Conservation (phyloP, 2,797 vertebrate genomes). For the Allobates femoralis region DNA sequence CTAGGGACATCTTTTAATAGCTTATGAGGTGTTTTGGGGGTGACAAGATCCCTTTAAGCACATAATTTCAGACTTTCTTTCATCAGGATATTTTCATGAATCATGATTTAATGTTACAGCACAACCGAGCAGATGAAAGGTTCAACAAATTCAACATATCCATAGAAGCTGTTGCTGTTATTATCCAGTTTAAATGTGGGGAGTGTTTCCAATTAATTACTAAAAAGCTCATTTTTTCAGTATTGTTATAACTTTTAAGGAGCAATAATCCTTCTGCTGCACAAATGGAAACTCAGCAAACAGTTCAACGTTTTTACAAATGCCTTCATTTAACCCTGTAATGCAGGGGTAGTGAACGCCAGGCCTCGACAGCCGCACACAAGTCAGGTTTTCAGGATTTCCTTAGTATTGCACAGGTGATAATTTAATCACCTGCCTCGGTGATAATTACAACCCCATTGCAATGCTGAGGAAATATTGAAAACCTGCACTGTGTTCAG, state of each 20-base stretch:
- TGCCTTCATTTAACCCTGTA: no score
- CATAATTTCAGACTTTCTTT: constrained; percentile 7
- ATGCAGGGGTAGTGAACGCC: no score
- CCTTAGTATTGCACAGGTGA: no score
- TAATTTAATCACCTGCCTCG: no score
- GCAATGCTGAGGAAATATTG: no score
- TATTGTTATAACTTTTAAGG: neutral
- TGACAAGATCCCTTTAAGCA: no score
- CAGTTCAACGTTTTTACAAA: neutral
- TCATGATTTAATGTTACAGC: neutral
- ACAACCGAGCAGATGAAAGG: constrained; percentile 12
- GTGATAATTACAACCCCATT: no score
- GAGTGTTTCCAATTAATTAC: constrained; percentile 30
- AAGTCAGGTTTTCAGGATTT: no score
- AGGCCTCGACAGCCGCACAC: no score
- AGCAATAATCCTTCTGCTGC: neutral
- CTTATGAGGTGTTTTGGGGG: no score
- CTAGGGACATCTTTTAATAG: no score
- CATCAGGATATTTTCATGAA: neutral
- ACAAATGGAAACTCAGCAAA: neutral
- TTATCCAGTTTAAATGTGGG: constrained; percentile 16
- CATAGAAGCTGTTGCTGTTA: constrained; percentile 7
- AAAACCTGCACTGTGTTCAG: no score
- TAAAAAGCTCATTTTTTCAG: constrained; percentile 12
- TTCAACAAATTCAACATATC: neutral